phyloP scores from a whole-genome alignment of 2,113 vertebrate species.

The Ahaetulla prasina region DNA sequence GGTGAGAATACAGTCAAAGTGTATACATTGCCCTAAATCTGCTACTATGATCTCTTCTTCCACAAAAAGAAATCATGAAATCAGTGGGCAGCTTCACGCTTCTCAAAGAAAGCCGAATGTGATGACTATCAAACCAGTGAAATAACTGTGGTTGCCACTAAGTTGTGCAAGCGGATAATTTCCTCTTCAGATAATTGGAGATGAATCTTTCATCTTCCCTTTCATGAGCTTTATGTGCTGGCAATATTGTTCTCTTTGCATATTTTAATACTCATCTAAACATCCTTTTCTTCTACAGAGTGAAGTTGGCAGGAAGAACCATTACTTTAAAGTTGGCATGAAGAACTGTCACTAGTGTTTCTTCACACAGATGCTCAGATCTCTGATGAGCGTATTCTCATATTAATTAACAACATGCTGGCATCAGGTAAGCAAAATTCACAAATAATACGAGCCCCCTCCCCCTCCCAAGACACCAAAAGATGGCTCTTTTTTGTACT shows the following conservation, averaged over 20 bases:
- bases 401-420: conserved; percentile 72
- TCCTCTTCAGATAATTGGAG: neutral
- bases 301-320: conserved; percentile 62
- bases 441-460: conserved; percentile 11
- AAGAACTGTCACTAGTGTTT: conserved; percentile 71
- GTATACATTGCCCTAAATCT: neutral
- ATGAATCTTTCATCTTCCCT: neutral
- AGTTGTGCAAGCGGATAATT: conserved; percentile 1
- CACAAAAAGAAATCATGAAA: neutral
- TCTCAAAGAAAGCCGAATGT: neutral
- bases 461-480: neutral
- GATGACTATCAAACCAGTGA: neutral
- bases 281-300: conserved; percentile 56
- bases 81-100: neutral
- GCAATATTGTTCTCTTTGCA: neutral
- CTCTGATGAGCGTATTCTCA: conserved; percentile 71
- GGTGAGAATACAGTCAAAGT: neutral
- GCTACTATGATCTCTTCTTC: neutral
- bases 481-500: conserved; percentile 42
- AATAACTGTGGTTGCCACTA: neutral
- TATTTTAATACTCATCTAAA: conserved; percentile 47
- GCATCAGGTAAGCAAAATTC: conserved; percentile 63
- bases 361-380: conserved; percentile 71
- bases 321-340: conserved; percentile 75
- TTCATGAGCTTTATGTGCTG: conserved; percentile 1